phyloP scores from a whole-genome alignment of 2,113 vertebrate genomes.

The Larimichthys polyactis region DNA sequence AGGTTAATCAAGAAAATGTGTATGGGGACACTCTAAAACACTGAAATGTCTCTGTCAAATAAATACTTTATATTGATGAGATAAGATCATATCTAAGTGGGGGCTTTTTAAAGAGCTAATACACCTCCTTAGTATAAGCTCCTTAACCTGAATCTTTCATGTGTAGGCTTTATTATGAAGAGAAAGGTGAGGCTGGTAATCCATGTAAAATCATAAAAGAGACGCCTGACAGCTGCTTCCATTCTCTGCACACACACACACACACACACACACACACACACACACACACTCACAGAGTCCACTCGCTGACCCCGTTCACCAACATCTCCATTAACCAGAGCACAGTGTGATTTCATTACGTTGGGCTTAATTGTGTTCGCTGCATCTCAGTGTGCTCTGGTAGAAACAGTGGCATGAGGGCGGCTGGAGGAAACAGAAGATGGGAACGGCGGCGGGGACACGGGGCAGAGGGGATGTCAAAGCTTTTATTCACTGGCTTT shows the following conservation, averaged over 20 bases:
- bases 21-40: constrained; percentile 25
- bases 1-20: constrained; percentile 55
- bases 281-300: constrained; percentile 40
- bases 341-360: constrained; percentile 82
- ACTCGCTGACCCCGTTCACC: constrained; percentile 69
- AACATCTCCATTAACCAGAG: constrained; percentile 78
- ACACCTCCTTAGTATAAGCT: constrained; percentile 7
- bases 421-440: constrained; percentile 57
- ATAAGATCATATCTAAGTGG: constrained; percentile 39
- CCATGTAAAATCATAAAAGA: constrained; percentile 40
- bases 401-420: constrained; percentile 61
- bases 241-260: constrained; percentile 2
- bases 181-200: constrained; percentile 43
- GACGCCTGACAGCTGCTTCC: constrained; percentile 46
- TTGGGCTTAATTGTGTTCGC: constrained; percentile 76
- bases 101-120: constrained; percentile 46
- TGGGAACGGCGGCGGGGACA: constrained; percentile 36
- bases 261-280: constrained; percentile 6
- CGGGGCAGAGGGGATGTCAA: constrained; percentile 79
- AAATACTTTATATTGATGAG: constrained; percentile 66
- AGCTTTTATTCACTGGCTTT: constrained; percentile 83
- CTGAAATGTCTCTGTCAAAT: constrained; percentile 55
- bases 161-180: constrained; percentile 31
- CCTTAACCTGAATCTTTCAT: constrained; percentile 13
- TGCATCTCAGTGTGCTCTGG: constrained; percentile 65